Base-by-base conservation (phyloP, 2,888 invertebrate genomes). In the Sthenelais limicola region DNA sequence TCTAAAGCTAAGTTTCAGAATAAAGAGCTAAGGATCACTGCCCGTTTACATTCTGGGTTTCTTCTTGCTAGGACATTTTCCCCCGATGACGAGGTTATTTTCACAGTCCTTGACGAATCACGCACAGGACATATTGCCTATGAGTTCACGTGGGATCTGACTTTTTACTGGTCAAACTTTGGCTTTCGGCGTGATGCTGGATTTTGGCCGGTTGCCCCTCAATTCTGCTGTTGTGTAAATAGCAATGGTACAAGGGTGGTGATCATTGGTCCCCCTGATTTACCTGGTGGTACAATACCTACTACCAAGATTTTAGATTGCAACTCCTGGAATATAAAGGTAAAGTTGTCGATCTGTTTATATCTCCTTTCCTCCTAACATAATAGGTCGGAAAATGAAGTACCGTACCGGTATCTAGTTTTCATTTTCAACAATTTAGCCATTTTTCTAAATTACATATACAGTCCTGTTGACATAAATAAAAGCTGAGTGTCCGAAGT, bases 81-180 rank as follows among this genome's bases (percentile, higher is more conserved):
- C 56, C 5, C 3, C 30, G 12, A 32, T 32, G 15, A 15, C 12
- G 54, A 5, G 28, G 56, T 56, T 1, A 56, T 33, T 1, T 56
- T 56, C 32, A 24, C 33, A 1, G 18, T 56, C 2, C 56, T 56
- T 1, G 3, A 56, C 18, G 30, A 56, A 21, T 15, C 1, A 1
- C 3, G 18, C 5, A 18, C 32, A 33, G 56, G 56, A 5, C 32
- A 12, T 3, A 56, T 56, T 15, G 28, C 33, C 32, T 56, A 4
- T 21, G 30, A 56, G 56, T 56, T 56, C 33, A 33, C 30, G 1
- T 56, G 56, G 56, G 56, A 56, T n/a, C n/a, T n/a, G n/a, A n/a
- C n/a, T n/a, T n/a, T n/a, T n/a, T n/a, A n/a, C n/a, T n/a, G 43
- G 43, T 43, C 56, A 12, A n/a, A n/a, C 18, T 52, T 24, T 52